These are phyloP conservation scores for Corythoichthys haematopterus DNA, from an alignment of 2,113 vertebrate genomes.

Conservation along the genomic window DNA sequence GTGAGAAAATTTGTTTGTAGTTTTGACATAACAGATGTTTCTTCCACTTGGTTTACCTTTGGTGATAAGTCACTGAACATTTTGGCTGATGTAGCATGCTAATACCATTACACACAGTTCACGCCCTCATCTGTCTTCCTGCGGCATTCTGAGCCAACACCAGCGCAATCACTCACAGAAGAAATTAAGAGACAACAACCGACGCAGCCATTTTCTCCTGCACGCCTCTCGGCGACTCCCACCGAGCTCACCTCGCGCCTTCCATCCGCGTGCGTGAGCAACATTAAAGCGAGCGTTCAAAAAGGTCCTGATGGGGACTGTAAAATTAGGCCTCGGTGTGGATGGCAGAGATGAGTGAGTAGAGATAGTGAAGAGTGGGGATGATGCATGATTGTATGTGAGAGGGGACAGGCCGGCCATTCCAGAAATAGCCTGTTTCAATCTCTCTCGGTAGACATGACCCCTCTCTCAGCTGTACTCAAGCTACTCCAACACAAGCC, in stretches of 20 bases:
- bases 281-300: slow-evolving; percentile 35
- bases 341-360: slow-evolving; percentile 51
- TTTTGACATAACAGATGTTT: slow-evolving; percentile 5
- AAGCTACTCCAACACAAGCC: slow-evolving; percentile 50
- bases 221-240: slow-evolving; percentile 25
- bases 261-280: slow-evolving; percentile 26
- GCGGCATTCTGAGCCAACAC: slow-evolving; percentile 28
- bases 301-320: slow-evolving; percentile 34
- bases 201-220: slow-evolving; percentile 57
- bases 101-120: slow-evolving; percentile 32
- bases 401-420: slow-evolving; percentile 46
- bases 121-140: slow-evolving; percentile 22
- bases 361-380: slow-evolving; percentile 59
- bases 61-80: slow-evolving; percentile 11
- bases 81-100: slow-evolving; percentile 27
- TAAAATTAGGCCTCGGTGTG: slow-evolving; percentile 27
- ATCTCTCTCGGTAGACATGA: slow-evolving; percentile 66
- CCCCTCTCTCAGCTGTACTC: slow-evolving; percentile 65
- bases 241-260: slow-evolving; percentile 25
- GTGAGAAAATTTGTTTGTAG: not conserved
- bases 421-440: slow-evolving; percentile 67
- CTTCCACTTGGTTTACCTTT: slow-evolving; percentile 10
- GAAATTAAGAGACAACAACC: slow-evolving; percentile 40
- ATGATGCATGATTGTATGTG: slow-evolving; percentile 65
- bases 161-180: slow-evolving; percentile 29